Base-by-base conservation (phyloP, 2,888 invertebrate genomes). In the Allolobophora icterica region DNA sequence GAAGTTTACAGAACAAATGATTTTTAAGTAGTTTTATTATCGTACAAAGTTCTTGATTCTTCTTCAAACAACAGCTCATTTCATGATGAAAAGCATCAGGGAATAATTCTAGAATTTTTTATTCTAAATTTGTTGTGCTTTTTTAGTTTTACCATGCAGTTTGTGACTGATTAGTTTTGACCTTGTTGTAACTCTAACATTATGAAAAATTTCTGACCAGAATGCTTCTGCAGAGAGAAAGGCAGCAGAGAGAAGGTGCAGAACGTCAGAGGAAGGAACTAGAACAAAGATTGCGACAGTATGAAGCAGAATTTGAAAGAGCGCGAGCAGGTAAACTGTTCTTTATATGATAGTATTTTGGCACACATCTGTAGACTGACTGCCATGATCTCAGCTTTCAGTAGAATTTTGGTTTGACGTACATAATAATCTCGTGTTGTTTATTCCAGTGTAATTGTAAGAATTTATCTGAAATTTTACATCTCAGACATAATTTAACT, bases 211-310 rank as follows among this genome's bases (percentile, higher is more conserved):
- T 87, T 87, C 38, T n/a, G 13, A 4, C 35, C 15, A 97, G 98
- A 94, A 98, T 98, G 95, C 98, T 98, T 95, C 96, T 99, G 92
- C 98, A 98, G 95, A 96, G 97, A 94, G 99, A 99, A 96, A 98
- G 98, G 94, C 98, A 98, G 84, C 98, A 98, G 52, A 97, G 99
- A 93, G 99, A 99, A 96, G 97, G 98, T 93, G 99, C 99, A 0
- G 99, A 99, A 95, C 97, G 97, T 96, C 98, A 99, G 94, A 98
- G 99, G 95, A 98, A 98, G 95, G 99, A 99, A 95, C 98, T 99
- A 94, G 99, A 99, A 95, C 98, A 99, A 95, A 97, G 98, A 93
- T 96, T 99, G 93, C 97, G 97, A 93, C 96, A 97, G 93, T 98
- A 98, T 97, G 95, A 98, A 95, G 98, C 98, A 95, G 99, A 99